Percentiles rank a stretch among this genome's conserved stretches.
phyloP scores from a whole-genome alignment of 2,797 vertebrate species.

The Xyrichtys novacula region DNA sequence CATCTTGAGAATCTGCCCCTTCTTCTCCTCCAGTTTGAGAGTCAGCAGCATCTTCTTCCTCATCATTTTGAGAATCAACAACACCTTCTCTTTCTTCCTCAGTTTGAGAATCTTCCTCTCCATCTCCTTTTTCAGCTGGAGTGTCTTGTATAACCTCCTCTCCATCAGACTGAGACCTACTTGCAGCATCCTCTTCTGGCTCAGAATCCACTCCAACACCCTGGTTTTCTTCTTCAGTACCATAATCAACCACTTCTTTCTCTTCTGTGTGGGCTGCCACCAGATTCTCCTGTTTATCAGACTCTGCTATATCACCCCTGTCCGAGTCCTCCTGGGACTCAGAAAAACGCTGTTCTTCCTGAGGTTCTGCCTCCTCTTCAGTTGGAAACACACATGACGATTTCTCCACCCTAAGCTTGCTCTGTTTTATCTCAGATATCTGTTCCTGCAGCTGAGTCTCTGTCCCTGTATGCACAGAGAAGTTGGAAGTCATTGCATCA shows the following conservation, averaged over 20 bases:
- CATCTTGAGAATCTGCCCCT: constrained; percentile 1
- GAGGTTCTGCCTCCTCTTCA: constrained; percentile 39
- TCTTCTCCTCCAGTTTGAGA: background rate
- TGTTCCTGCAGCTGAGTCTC: constrained; percentile 57
- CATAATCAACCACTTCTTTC: background rate
- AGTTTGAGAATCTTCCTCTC: background rate
- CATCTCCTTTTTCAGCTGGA: constrained; percentile 23
- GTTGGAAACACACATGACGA: background rate
- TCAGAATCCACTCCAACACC: background rate
- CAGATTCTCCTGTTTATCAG: constrained; percentile 5
- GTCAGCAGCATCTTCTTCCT: background rate
- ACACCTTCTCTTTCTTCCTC: constrained; percentile 2
- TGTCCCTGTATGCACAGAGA: constrained; percentile 45
- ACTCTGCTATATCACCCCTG: background rate
- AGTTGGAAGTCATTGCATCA: constrained; percentile 24
- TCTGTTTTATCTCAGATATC: background rate
- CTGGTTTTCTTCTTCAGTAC: background rate
- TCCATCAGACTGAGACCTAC: constrained; percentile 4
- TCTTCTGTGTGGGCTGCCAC: constrained; percentile 20
- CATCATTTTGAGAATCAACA: background rate
- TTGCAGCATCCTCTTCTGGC: background rate
- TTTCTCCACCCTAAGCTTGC: background rate
- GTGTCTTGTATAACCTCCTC: constrained; percentile 12
- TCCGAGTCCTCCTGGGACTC: constrained; percentile 12
- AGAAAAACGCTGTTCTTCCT: background rate